phyloP scores from a whole-genome alignment of 1,140 invertebrate species.

The Ctenoplectra terminalis region DNA sequence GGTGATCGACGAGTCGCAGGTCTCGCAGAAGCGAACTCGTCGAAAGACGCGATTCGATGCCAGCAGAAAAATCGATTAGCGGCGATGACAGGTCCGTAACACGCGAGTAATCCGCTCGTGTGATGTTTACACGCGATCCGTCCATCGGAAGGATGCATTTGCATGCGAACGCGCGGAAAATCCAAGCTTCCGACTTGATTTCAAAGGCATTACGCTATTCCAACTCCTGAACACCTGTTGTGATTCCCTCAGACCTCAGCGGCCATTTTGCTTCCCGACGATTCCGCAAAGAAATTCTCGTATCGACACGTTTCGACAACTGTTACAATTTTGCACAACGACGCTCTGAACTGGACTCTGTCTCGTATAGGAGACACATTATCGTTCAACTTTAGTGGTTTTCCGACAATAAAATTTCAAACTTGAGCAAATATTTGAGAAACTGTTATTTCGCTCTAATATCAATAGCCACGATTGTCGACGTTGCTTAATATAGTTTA shows the following conservation, averaged over 20 bases:
- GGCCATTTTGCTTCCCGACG: neutral
- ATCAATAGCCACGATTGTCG: too few species aligned
- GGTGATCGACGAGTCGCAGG: too few species aligned
- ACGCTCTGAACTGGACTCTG: too few species aligned
- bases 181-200: slow-evolving; percentile 33
- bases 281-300: neutral
- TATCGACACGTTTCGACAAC: neutral
- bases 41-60: too few species aligned
- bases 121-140: slow-evolving; percentile 43
- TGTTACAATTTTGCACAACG: too few species aligned
- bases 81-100: slow-evolving; percentile 24
- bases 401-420: too few species aligned
- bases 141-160: slow-evolving; percentile 35
- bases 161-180: slow-evolving; percentile 41
- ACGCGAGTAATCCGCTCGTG: slow-evolving; percentile 31
- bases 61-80: slow-evolving; percentile 29
- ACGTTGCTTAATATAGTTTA: too few species aligned
- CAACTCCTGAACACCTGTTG: slow-evolving; percentile 39
- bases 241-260: neutral
- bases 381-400: too few species aligned
- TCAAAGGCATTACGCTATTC: slow-evolving; percentile 25
- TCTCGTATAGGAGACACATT: too few species aligned
- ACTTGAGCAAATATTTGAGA: too few species aligned
- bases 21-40: too few species aligned
- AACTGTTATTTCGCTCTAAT: too few species aligned